phyloP scores from a whole-genome alignment of 2,797 vertebrate genomes.

The Muscicapa striata region DNA sequence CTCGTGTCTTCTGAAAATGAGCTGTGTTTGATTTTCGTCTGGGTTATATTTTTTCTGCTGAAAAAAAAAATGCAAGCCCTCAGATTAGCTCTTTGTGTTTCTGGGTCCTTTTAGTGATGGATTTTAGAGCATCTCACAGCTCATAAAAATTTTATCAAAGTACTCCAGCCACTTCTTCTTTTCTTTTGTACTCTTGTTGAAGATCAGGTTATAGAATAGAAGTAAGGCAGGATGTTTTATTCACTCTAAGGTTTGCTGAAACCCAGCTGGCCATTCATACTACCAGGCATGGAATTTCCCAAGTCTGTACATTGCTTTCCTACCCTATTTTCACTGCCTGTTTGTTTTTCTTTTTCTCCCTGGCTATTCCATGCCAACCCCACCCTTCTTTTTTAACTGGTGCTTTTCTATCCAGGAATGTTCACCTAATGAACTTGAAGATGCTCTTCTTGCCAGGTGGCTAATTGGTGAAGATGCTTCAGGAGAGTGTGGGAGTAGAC shows the following conservation, averaged over 20 bases:
- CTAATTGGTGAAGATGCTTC: not conserved
- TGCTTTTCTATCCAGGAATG: slow-evolving; percentile 43
- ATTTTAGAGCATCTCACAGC: slow-evolving; percentile 6
- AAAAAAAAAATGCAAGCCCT: slow-evolving; percentile 3
- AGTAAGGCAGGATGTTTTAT: not conserved
- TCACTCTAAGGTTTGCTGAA: not conserved
- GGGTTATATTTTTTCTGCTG: slow-evolving; percentile 1
- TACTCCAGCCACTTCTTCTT: not conserved
- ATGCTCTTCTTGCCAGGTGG: not conserved
- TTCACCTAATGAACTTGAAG: slow-evolving; percentile 45
- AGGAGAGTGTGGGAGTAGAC: not conserved
- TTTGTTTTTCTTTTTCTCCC: not conserved
- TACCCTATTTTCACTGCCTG: not conserved
- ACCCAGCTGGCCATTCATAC: not conserved
- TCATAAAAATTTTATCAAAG: not conserved
- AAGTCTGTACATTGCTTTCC: not conserved
- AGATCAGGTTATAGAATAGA: not conserved
- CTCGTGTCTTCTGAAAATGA: slow-evolving; percentile 30
- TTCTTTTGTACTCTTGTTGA: not conserved
- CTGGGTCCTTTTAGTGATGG: not conserved
- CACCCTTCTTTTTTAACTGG: slow-evolving; percentile 7
- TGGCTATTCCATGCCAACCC: not conserved
- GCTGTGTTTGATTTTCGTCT: slow-evolving; percentile 19
- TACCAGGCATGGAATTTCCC: not conserved
- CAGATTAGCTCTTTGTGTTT: not conserved